phyloP scores from a whole-genome alignment of 2,797 vertebrate species.

The Mus spretus region DNA sequence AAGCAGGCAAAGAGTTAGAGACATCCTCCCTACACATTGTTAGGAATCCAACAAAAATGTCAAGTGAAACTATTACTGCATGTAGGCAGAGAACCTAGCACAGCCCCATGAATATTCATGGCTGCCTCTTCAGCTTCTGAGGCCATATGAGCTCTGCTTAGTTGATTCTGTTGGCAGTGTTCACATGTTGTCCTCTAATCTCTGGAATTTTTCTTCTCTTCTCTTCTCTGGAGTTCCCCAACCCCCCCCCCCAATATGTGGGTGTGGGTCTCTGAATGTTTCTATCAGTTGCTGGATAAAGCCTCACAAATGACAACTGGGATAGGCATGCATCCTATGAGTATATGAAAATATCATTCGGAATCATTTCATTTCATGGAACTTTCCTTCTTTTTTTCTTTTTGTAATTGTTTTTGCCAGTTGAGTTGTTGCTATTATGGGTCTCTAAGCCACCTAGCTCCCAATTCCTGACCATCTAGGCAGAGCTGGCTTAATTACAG shows the following conservation, averaged over 20 bases:
- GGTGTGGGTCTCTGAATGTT: not conserved
- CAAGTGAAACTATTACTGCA: not conserved
- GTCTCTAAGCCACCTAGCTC: not conserved
- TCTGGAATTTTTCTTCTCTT: not conserved
- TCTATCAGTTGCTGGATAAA: not conserved
- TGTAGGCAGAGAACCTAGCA: not conserved
- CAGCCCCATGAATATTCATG: not conserved
- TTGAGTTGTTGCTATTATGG: too few species aligned
- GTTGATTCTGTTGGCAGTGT: not conserved
- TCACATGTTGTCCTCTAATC: not conserved
- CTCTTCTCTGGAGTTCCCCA: not conserved
- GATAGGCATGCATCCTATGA: not conserved
- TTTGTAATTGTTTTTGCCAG: not conserved
- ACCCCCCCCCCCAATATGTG: not conserved
- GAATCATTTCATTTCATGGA: not conserved
- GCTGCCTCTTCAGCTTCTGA: not conserved
- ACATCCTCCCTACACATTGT: too few species aligned
- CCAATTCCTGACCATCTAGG: too few species aligned
- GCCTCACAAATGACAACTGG: not conserved
- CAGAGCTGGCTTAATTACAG: not conserved
- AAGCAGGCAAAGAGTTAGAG: not conserved
- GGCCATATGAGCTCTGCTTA: not conserved
- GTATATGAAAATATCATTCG: not conserved
- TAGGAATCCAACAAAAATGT: not conserved
- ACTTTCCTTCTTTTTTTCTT: too few species aligned